A percentile compares a stretch with the other conserved stretches of the same genome.
Evolutionary conservation across 2,797 vertebrate genomes (phyloP).

Genomic region (Poliocrania exsul): DNA sequence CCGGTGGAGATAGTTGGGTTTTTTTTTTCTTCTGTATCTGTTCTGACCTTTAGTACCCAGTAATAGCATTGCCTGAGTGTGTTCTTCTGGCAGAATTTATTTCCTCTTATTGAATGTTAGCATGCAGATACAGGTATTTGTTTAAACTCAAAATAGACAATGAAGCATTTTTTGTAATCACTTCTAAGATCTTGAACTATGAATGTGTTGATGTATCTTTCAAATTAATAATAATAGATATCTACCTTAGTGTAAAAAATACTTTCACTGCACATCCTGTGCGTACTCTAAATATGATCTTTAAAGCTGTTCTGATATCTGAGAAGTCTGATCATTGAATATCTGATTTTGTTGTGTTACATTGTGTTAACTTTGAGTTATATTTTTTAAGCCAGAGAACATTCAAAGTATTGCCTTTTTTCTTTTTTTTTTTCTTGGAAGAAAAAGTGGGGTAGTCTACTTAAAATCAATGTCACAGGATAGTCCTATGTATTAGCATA

Average conservation of each 20-base stretch:
- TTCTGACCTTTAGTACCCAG: not conserved
- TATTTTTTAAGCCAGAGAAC: not conserved
- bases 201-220: not conserved
- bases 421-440: not conserved
- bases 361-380: not conserved
- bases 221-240: not conserved
- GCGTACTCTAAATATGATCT: not conserved
- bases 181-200: not conserved
- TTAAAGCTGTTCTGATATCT: not conserved
- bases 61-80: not conserved
- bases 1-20: not conserved
- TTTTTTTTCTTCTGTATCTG: not conserved
- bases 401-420: not conserved
- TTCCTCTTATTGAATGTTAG: not conserved
- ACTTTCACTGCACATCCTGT: not conserved
- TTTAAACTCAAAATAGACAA: not conserved
- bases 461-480: constrained; percentile 23
- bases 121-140: not conserved
- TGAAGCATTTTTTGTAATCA: not conserved
- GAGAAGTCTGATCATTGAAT: not conserved
- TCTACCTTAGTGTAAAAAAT: not conserved
- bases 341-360: not conserved
- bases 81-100: not conserved
- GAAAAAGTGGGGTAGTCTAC: not conserved
- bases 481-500: constrained; percentile 31